Conservation (phyloP, 2,888 invertebrate genomes). For the Tenthredo scrophulariae region DNA sequence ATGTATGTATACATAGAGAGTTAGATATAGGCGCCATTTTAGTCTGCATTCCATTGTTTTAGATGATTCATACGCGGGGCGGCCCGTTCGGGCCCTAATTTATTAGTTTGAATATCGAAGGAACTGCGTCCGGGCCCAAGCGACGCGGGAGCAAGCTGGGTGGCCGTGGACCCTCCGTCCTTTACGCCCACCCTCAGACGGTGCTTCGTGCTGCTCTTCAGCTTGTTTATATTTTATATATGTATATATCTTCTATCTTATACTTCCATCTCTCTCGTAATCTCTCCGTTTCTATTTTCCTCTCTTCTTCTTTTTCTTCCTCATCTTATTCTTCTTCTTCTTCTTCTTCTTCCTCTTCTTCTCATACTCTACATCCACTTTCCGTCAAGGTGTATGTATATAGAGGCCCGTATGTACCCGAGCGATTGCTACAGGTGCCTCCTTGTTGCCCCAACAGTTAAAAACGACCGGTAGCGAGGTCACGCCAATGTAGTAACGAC, state of each 20-base stretch:
- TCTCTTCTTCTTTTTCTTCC: not conserved
- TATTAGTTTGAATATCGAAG: conserved; percentile 78
- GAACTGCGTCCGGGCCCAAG: conserved; percentile 65
- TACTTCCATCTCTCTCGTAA: conserved; percentile 48
- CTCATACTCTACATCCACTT: not conserved
- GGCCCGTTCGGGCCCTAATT: conserved; percentile 71
- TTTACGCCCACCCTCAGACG: conserved; percentile 44
- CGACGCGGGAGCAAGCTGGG: conserved; percentile 72
- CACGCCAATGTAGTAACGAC: conserved; percentile 5
- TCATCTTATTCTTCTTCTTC: not conserved
- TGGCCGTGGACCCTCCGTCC: conserved; percentile 70
- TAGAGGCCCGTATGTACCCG: not conserved
- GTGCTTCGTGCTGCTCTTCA: conserved; percentile 57
- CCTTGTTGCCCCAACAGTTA: not conserved
- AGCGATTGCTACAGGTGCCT: conserved; percentile 28
- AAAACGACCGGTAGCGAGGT: conserved; percentile 30
- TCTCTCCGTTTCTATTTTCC: conserved; percentile 7
- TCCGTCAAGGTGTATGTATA: not conserved
- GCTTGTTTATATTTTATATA: conserved; percentile 66
- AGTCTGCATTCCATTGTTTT: conserved; percentile 78
- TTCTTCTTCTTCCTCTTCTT: not conserved
- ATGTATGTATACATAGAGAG: not conserved
- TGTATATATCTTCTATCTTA: conserved; percentile 50
- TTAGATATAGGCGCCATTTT: conserved; percentile 73
- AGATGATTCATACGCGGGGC: conserved; percentile 76